Percentiles rank a stretch among this genome's conserved stretches.
phyloP scores from a whole-genome alignment of 2,888 invertebrate genomes.

The Scotopteryx bipunctaria region DNA sequence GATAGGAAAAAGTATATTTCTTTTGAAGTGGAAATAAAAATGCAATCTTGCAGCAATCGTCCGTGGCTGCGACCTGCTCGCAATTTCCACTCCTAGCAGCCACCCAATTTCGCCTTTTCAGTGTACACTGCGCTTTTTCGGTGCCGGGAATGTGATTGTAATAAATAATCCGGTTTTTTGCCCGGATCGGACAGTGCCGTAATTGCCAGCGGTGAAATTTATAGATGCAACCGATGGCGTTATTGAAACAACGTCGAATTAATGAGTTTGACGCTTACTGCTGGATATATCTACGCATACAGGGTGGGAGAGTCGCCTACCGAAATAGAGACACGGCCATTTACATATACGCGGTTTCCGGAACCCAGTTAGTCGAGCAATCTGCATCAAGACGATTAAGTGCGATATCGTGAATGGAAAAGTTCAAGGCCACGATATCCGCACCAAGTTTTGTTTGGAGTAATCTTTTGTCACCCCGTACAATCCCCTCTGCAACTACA shows the following conservation, averaged over 20 bases:
- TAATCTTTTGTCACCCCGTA: background rate
- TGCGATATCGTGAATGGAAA: too few relatives aligned
- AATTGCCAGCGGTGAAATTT: constrained; percentile 42
- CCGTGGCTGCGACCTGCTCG: constrained; percentile 15
- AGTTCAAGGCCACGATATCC: too few relatives aligned
- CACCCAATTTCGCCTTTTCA: constrained; percentile 29
- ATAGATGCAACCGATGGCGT: constrained; percentile 43
- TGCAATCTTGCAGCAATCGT: constrained; percentile 32
- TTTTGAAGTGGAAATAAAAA: constrained; percentile 15
- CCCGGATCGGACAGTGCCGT: constrained; percentile 38
- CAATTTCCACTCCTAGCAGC: constrained; percentile 18
- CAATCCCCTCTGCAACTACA: constrained; percentile 3
- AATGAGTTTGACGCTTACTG: constrained; percentile 39
- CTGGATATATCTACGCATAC: constrained; percentile 14
- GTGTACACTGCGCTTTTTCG: constrained; percentile 31
- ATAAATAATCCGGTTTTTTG: constrained; percentile 42
- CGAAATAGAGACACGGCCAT: background rate
- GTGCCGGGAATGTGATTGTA: constrained; percentile 37
- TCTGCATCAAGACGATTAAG: too few relatives aligned
- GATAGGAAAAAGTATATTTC: background rate
- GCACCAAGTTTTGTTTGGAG: too few relatives aligned
- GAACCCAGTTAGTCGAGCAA: too few relatives aligned
- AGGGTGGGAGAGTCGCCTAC: background rate
- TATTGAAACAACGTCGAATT: constrained; percentile 44
- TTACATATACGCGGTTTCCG: too few relatives aligned